A percentile compares a stretch with the other conserved stretches of the same genome.
Conservation (phyloP, 2,113 vertebrate species). For the Podarcis muralis region DNA sequence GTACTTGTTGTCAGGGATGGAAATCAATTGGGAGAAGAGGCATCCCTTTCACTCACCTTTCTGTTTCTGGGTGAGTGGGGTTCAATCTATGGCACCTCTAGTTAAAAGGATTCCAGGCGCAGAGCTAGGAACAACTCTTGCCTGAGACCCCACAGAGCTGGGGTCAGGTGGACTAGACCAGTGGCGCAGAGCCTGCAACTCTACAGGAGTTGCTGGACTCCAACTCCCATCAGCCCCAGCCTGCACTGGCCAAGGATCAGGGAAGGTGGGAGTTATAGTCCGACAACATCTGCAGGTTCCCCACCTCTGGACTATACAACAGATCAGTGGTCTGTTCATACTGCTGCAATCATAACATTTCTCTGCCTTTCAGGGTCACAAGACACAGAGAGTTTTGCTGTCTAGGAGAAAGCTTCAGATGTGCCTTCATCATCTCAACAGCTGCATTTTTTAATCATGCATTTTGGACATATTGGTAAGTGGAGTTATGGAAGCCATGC, state of each 20-base stretch:
- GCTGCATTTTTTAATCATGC: neutral
- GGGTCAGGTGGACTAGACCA: neutral
- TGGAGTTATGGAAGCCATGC: no score
- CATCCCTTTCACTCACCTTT: neutral
- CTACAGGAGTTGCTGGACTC: no score
- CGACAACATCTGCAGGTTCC: neutral
- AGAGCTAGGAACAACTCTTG: neutral
- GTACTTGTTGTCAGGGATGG: neutral
- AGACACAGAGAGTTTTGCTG: neutral
- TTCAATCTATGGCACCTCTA: neutral
- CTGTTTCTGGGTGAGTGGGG: neutral
- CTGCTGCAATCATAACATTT: neutral
- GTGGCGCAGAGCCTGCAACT: no score
- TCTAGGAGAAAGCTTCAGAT: neutral
- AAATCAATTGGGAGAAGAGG: neutral
- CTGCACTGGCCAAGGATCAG: neutral
- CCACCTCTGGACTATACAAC: neutral
- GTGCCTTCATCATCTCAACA: no score
- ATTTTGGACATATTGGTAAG: neutral
- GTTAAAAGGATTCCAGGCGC: neutral
- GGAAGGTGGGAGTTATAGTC: neutral
- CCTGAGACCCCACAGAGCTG: neutral
- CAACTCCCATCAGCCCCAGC: no score
- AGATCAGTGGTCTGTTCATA: neutral
- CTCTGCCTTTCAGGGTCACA: neutral